These are phyloP conservation scores for Phalloptychus januarius DNA, from an alignment of 2,797 vertebrate genomes.

Conservation along the genomic window DNA sequence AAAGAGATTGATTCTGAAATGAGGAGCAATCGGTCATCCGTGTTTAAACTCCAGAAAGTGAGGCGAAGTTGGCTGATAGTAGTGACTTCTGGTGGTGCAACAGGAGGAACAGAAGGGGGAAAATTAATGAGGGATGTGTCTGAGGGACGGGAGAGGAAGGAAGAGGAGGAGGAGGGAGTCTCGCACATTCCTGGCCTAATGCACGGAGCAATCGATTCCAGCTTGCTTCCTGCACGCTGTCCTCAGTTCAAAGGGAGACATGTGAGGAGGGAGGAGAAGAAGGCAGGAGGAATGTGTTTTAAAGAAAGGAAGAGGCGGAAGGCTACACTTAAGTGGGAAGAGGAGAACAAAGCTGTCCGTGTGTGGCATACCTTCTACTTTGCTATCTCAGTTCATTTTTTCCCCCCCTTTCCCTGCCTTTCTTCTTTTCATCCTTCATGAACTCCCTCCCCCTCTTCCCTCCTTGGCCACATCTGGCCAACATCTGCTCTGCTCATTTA, in stretches of 20 bases:
- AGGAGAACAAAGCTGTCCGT: conserved; percentile 75
- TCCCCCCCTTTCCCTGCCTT: neutral
- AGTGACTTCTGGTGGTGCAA: neutral
- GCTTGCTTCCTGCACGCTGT: conserved; percentile 67
- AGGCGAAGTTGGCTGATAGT: conserved; percentile 9
- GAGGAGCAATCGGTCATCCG: neutral
- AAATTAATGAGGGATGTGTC: conserved; percentile 44
- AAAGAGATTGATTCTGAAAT: neutral
- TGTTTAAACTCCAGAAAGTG: conserved; percentile 8
- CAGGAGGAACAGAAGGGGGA: conserved; percentile 14
- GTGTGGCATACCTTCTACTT: conserved; percentile 52
- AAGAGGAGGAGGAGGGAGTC: conserved; percentile 55
- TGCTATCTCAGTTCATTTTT: conserved; percentile 21
- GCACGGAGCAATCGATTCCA: conserved; percentile 77
- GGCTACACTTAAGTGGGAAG: conserved; percentile 30
- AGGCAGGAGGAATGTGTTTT: conserved; percentile 24
- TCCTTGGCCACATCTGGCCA: conserved; percentile 64
- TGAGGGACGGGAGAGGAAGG: conserved; percentile 46
- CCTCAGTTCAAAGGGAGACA: conserved; percentile 65
- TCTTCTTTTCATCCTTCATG: conserved; percentile 3
- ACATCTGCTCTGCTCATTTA: conserved; percentile 70
- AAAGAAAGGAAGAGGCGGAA: conserved; percentile 35
- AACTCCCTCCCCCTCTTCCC: neutral
- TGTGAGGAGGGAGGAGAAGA: conserved; percentile 40
- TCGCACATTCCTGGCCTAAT: conserved; percentile 79